Evolutionary conservation across 2,797 vertebrate genomes (phyloP).

Genomic region (Spinus olivaceus): DNA sequence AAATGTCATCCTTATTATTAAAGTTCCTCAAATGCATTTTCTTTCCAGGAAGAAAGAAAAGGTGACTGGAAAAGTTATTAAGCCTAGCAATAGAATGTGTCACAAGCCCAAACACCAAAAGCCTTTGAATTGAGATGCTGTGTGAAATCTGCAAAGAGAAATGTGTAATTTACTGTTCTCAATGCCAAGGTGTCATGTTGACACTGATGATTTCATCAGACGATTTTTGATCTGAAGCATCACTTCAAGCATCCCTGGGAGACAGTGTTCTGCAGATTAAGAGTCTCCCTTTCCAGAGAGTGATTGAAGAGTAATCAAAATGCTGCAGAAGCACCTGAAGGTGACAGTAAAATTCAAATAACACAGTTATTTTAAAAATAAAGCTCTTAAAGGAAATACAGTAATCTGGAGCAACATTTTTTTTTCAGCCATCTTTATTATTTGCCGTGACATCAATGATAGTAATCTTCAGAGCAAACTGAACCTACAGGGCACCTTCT

Average conservation of each 20-base stretch:
- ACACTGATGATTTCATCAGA: not conserved
- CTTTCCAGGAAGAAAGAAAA: not conserved
- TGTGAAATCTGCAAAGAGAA: not conserved
- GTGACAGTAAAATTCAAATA: not conserved
- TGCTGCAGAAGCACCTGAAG: not conserved
- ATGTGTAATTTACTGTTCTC: not conserved
- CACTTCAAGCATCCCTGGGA: not conserved
- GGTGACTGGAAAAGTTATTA: not conserved
- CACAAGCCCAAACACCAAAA: not conserved
- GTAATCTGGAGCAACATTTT: not conserved
- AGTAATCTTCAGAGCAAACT: not conserved
- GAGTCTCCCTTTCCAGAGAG: not conserved
- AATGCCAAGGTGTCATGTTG: rapidly evolving
- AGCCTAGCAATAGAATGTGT: not conserved
- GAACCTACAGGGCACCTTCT: not conserved
- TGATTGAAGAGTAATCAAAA: not conserved
- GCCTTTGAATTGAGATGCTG: not conserved
- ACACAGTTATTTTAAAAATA: not conserved
- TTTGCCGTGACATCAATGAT: not conserved
- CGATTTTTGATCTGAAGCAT: not conserved
- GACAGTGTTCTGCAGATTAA: not conserved
- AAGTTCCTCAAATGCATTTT: not conserved
- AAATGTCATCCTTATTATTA: rapidly evolving
- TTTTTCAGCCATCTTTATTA: not conserved
- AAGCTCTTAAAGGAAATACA: not conserved